These are phyloP conservation scores for Stenolophus ochropezus DNA, from an alignment of 2,888 invertebrate genomes.

Conservation along the genomic window DNA sequence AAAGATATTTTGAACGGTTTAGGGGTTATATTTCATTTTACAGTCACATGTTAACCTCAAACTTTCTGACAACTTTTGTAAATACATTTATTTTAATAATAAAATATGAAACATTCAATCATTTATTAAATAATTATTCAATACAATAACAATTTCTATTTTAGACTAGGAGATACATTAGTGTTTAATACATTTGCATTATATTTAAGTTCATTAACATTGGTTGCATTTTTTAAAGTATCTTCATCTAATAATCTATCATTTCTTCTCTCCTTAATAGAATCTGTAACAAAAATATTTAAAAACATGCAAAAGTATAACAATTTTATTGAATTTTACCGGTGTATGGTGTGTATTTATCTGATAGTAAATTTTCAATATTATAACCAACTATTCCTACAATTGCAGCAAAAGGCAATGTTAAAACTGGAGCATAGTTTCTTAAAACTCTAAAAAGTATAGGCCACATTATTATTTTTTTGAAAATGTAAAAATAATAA, in stretches of 20 bases:
- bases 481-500: no score
- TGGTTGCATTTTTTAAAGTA: conserved; percentile 75
- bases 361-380: conserved; percentile 83
- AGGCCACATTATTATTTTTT: conserved; percentile 83
- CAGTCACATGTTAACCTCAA: no score
- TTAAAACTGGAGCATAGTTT: conserved; percentile 85
- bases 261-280: conserved; percentile 83
- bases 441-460: conserved; percentile 80
- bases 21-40: no score
- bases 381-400: conserved; percentile 92
- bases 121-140: background rate
- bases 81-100: background rate
- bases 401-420: conserved; percentile 87
- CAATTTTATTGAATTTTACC: conserved; percentile 73
- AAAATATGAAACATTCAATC: background rate
- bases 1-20: no score
- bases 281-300: conserved; percentile 74
- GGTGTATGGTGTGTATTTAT: conserved; percentile 84
- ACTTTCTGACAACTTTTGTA: no score
- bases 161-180: conserved; percentile 77
- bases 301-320: conserved; percentile 22
- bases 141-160: background rate
- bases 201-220: conserved; percentile 82
- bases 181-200: conserved; percentile 80
- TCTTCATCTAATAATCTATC: conserved; percentile 81